phyloP scores from a whole-genome alignment of 2,113 vertebrate genomes.

The Colossoma macropomum region DNA sequence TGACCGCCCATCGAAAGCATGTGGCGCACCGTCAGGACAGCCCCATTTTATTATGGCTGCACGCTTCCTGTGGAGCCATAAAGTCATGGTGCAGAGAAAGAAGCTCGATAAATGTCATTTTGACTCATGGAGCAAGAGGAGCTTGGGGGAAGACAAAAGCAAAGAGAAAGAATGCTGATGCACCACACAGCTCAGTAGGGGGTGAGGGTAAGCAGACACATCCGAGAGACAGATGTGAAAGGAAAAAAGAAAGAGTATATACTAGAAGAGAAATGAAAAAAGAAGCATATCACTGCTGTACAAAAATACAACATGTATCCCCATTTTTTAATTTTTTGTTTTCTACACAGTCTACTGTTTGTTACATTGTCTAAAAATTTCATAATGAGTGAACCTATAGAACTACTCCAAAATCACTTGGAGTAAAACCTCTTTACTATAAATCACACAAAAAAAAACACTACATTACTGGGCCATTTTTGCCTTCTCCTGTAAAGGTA shows the following conservation, averaged over 20 bases:
- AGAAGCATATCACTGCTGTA: too few species aligned
- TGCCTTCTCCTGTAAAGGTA: too few species aligned
- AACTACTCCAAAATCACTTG: too few species aligned
- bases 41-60: slow-evolving; percentile 17
- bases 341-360: too few species aligned
- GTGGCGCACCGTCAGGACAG: neutral
- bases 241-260: neutral
- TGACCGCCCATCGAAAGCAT: neutral
- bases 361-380: too few species aligned
- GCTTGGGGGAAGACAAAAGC: neutral
- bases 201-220: neutral
- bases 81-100: slow-evolving; percentile 7
- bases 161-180: neutral
- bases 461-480: too few species aligned
- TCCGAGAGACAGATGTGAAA: neutral
- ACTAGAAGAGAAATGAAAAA: too few species aligned
- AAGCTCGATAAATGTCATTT: slow-evolving; percentile 47
- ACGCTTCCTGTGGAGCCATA: slow-evolving; percentile 29
- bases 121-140: slow-evolving; percentile 15
- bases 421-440: too few species aligned
- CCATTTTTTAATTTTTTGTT: too few species aligned
- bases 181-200: neutral
- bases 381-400: too few species aligned
- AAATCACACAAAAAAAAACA: too few species aligned
- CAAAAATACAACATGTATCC: too few species aligned